Evolutionary conservation across 1,140 invertebrate species (phyloP).

Genomic region (Pogonognathellus flavescens): DNA sequence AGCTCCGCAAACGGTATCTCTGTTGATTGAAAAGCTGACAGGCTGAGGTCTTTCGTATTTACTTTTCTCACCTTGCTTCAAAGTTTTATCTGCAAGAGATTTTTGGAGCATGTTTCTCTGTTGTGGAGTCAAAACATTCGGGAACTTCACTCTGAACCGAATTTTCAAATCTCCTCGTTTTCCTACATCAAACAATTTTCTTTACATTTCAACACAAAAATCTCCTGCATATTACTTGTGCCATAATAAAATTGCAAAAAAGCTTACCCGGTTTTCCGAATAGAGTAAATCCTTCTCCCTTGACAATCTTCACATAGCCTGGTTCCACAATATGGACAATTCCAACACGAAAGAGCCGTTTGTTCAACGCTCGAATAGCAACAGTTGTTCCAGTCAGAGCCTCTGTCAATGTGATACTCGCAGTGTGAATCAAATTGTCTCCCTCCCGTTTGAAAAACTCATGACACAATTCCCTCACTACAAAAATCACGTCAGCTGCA

Average conservation of each 20-base stretch:
- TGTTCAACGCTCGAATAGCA: conserved; percentile 78
- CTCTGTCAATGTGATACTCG: conserved; percentile 76
- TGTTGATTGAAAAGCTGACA: conserved; percentile 7
- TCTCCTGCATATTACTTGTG: too few species aligned
- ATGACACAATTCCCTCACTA: conserved; percentile 85
- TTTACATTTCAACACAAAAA: conserved; percentile 21
- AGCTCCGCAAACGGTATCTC: background rate
- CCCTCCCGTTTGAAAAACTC: conserved; percentile 81
- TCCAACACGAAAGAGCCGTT: conserved; percentile 76
- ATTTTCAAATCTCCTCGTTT: conserved; percentile 73
- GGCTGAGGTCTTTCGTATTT: conserved; percentile 28
- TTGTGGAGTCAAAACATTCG: conserved; percentile 72
- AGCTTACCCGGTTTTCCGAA: conserved; percentile 70
- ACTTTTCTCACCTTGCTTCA: background rate
- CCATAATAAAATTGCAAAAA: background rate
- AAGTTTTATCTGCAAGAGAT: conserved; percentile 68
- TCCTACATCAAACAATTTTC: conserved; percentile 10
- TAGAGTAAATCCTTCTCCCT: conserved; percentile 77
- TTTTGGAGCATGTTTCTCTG: conserved; percentile 72
- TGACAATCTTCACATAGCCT: conserved; percentile 75
- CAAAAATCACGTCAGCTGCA: conserved; percentile 85
- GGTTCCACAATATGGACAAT: conserved; percentile 80
- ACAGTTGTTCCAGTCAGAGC: conserved; percentile 78
- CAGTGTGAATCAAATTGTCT: conserved; percentile 77
- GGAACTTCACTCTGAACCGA: conserved; percentile 74